Evolutionary conservation across 2,797 vertebrate genomes (phyloP).

Genomic region (Xerus rutilus): DNA sequence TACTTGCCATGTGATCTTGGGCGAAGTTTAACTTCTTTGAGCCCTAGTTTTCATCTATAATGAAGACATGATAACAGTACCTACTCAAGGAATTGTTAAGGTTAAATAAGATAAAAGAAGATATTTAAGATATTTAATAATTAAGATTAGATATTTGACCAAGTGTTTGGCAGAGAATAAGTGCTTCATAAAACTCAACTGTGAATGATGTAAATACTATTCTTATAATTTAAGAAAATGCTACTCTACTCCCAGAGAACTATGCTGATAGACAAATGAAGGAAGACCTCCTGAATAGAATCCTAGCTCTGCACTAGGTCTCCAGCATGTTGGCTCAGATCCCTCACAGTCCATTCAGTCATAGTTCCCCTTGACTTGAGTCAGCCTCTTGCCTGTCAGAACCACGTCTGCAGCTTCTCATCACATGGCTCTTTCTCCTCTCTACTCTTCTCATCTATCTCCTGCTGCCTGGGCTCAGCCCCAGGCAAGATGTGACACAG

Average conservation of each 20-base stretch:
- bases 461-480: not conserved
- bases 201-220: not conserved
- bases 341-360: not conserved
- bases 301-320: not conserved
- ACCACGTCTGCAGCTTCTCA: not conserved
- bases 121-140: too few relatives aligned
- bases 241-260: not conserved
- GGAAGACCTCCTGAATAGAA: slow-evolving; percentile 5
- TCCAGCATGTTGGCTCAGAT: not conserved
- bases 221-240: slow-evolving; percentile 10
- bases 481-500: accelerated
- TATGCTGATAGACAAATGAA: not conserved
- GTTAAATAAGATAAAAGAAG: slow-evolving; percentile 22
- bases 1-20: not conserved
- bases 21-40: slow-evolving; percentile 32
- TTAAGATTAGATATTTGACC: not conserved
- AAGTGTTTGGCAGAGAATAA: not conserved
- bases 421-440: slow-evolving; percentile 2
- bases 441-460: not conserved
- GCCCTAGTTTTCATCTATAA: not conserved
- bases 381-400: slow-evolving; percentile 33
- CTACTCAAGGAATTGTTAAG: not conserved
- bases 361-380: slow-evolving; percentile 23
- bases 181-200: slow-evolving; percentile 14
- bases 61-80: slow-evolving; percentile 2